These are phyloP conservation scores for Drosophila arizonae DNA, from an alignment of 1,140 invertebrate genomes.

Conservation along the genomic window DNA sequence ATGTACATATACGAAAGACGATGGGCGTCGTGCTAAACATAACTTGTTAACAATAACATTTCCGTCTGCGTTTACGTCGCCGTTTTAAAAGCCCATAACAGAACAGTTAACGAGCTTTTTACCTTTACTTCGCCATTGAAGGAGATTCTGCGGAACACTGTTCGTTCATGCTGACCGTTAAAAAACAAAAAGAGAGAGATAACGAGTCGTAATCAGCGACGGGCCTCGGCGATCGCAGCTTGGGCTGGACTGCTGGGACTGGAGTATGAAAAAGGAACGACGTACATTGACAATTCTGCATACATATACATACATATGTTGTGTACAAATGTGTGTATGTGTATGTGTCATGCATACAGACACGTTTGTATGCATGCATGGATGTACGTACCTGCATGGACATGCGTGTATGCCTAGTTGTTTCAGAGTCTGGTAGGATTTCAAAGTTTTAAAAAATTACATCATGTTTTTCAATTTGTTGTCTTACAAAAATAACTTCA, in stretches of 20 bases:
- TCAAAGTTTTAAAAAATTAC: no score
- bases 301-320: not conserved
- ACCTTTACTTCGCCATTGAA: constrained; percentile 15
- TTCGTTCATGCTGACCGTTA: constrained; percentile 7
- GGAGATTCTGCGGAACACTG: constrained; percentile 41
- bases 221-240: not conserved
- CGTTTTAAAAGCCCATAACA: constrained; percentile 46
- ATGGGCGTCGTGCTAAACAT: constrained; percentile 20
- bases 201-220: constrained; percentile 10
- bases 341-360: no score
- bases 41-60: constrained; percentile 44
- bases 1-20: not conserved
- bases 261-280: not conserved
- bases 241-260: not conserved
- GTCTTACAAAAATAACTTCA: no score
- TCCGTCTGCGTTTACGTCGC: constrained; percentile 13
- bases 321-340: not conserved
- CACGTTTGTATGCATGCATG: not conserved
- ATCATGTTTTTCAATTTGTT: no score
- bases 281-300: not conserved
- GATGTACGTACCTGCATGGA: no score
- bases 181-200: constrained; percentile 14
- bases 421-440: no score
- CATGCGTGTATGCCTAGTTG: no score
- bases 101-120: constrained; percentile 61